A percentile compares a stretch with the other conserved stretches of the same genome.
Conservation (phyloP, 2,888 invertebrate species). For the Tanytarsus gracilentus region DNA sequence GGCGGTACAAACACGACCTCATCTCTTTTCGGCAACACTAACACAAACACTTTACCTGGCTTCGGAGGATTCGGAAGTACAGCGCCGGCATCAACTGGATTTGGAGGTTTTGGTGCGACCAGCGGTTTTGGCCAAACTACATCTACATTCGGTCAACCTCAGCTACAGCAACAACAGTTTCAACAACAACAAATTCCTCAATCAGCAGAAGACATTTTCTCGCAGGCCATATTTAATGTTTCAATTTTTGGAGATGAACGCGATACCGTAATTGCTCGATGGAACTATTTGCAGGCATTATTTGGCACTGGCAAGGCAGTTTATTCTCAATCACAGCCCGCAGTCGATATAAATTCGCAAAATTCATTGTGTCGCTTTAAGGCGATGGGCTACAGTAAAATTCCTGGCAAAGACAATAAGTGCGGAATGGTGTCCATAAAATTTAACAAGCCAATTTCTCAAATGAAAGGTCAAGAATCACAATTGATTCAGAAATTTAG, state of each 20-base stretch:
- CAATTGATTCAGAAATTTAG: constrained; percentile 57
- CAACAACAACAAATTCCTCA: constrained; percentile 48
- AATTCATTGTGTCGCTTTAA: constrained; percentile 92
- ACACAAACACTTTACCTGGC: constrained; percentile 36
- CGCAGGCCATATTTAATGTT: constrained; percentile 66
- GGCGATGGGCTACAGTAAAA: constrained; percentile 83
- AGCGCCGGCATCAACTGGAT: constrained; percentile 31
- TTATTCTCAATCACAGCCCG: constrained; percentile 65
- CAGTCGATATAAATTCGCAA: constrained; percentile 75
- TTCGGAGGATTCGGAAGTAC: constrained; percentile 31
- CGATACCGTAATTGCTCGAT: constrained; percentile 84
- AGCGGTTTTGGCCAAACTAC: background rate
- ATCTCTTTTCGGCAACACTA: background rate
- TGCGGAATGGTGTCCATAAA: constrained; percentile 82
- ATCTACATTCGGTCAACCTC: constrained; percentile 37
- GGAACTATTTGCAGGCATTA: constrained; percentile 85
- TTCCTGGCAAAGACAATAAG: constrained; percentile 79
- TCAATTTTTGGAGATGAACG: constrained; percentile 90
- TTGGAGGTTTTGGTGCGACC: constrained; percentile 34
- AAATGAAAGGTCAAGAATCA: constrained; percentile 68
- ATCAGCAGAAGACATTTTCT: constrained; percentile 59
- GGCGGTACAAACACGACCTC: constrained; percentile 35
- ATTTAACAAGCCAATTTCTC: constrained; percentile 72
- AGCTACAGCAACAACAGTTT: constrained; percentile 35
- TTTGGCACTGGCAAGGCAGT: constrained; percentile 57